Base-by-base conservation (phyloP, 2,797 vertebrate genomes). In the Periophthalmus magnuspinnatus region DNA sequence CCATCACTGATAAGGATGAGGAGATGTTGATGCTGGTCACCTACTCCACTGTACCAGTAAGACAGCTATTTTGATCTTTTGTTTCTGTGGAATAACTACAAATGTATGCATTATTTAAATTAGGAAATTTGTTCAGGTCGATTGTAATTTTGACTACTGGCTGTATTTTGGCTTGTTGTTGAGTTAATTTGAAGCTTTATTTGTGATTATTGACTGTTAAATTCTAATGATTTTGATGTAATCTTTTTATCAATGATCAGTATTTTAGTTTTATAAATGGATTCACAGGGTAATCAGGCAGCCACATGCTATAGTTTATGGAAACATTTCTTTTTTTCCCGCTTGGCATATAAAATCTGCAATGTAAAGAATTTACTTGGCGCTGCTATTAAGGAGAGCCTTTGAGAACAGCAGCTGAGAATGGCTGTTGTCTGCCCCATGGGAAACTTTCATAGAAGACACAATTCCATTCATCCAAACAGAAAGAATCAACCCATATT, bases 41-140 rank as follows among this genome's bases (percentile, higher is more conserved):
- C 6, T 96, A 96, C 91, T 95, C 95, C 82, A 87, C 94, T 93
- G 92, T 97, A 76, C 95, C 95, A 88, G 96, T 96, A 95, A 91
- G 94, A 70, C 36, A 58, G 52, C 54, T 11, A 16, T 14, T 68
- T 22, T 19, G 11, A 41, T 73, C 6, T 72, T 62, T 56, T 32
- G 55, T 17, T 52, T 14, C 48, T 16, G 19, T 9, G 38, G n/a
- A 48, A 22, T 45, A 16, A 50, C 14, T 9, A 34, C 28, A 59
- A 19, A 60, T n/a, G 11, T 45, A n/a, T n/a, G 17, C 17, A 11
- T 19, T 60, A 1, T 36, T 36, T 19, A n/a, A 36, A n/a, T n/a
- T 36, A 1, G 2, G 17, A 13, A 1, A 60, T n/a, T n/a, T 19
- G n/a, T 22, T 22, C 21, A 52, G 21, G 52, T 54, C n/a, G 10